Percentiles rank a stretch among this genome's conserved stretches.
Conservation (phyloP, 1,140 invertebrate genomes). For the Fopius arisanus region DNA sequence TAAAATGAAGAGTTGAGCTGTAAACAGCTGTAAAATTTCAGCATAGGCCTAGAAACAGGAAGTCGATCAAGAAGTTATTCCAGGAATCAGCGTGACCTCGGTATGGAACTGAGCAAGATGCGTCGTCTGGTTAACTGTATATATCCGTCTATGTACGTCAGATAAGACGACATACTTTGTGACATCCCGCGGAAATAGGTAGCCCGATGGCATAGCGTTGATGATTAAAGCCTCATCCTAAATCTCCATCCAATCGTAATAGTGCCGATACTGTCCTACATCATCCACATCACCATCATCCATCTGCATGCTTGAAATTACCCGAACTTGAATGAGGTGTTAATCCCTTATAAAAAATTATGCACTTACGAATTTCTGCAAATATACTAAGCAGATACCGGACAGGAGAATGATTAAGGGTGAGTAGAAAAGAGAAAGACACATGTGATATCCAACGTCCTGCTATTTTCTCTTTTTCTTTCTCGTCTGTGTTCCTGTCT, state of each 20-base stretch:
- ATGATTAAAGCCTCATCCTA: constrained; percentile 26
- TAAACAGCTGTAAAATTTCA: constrained; percentile 26
- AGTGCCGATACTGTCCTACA: neutral
- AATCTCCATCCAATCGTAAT: neutral
- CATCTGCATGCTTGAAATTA: neutral
- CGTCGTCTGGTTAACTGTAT: constrained; percentile 56
- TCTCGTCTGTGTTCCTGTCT: constrained; percentile 36
- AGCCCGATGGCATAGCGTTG: constrained; percentile 23
- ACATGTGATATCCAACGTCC: constrained; percentile 7
- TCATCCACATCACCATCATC: neutral
- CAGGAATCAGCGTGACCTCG: constrained; percentile 52
- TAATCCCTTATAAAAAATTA: constrained; percentile 42
- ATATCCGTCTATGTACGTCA: constrained; percentile 51
- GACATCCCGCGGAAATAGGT: constrained; percentile 46
- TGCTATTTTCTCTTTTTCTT: neutral
- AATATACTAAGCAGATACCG: neutral
- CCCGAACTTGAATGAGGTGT: neutral
- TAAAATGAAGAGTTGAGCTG: neutral
- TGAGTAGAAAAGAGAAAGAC: constrained; percentile 13
- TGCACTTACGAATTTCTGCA: neutral
- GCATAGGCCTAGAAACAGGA: constrained; percentile 10
- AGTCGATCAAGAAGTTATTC: constrained; percentile 38
- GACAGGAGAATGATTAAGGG: constrained; percentile 11
- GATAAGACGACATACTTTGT: constrained; percentile 44
- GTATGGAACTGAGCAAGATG: constrained; percentile 38